Conservation (phyloP, 2,113 vertebrate species). For the Ovis aries region DNA sequence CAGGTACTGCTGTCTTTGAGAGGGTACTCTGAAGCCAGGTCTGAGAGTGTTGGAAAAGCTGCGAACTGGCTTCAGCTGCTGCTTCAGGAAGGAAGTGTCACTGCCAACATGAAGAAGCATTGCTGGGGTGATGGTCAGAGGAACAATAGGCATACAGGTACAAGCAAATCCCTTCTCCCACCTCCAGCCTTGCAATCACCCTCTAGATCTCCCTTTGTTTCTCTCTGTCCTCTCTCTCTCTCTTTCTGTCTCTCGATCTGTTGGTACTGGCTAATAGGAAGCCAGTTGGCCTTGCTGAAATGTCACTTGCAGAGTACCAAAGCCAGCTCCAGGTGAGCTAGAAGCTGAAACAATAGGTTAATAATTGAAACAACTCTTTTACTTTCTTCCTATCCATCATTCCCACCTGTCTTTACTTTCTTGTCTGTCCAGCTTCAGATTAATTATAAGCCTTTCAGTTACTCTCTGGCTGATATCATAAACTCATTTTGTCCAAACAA, state of each 20-base stretch:
- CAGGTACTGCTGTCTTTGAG: background rate
- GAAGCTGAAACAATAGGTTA: background rate
- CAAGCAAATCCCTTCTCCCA: accelerated
- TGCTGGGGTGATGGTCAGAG: background rate
- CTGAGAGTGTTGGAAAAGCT: background rate
- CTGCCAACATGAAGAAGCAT: background rate
- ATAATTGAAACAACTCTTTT: background rate
- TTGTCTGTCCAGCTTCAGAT: background rate
- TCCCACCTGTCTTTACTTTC: background rate
- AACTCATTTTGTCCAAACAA: background rate
- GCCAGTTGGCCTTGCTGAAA: background rate
- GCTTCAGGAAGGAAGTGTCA: background rate
- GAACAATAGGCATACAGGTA: background rate
- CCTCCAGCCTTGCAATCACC: background rate
- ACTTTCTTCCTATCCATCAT: background rate
- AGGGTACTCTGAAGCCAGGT: background rate
- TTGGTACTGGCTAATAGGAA: background rate
- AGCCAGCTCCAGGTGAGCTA: background rate
- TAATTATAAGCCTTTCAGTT: background rate
- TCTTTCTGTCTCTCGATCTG: background rate
- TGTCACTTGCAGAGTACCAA: background rate
- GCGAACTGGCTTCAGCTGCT: background rate
- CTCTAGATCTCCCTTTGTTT: background rate
- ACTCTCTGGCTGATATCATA: background rate
- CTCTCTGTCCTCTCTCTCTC: background rate